Percentiles rank a stretch among this genome's conserved stretches.
phyloP scores from a whole-genome alignment of 2,113 vertebrate species.

The Dasyurus viverrinus region DNA sequence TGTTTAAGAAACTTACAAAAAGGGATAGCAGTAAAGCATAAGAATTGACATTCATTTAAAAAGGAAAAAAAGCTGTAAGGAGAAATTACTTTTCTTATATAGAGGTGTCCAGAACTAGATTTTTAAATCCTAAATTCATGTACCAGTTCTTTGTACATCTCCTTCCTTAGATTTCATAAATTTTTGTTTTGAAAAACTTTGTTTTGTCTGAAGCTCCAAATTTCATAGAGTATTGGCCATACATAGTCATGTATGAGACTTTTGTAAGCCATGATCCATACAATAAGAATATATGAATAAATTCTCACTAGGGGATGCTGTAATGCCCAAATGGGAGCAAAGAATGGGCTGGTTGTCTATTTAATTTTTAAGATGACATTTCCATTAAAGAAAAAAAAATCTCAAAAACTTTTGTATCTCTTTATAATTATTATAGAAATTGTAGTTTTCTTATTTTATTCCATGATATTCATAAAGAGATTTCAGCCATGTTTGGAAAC shows the following conservation, averaged over 20 bases:
- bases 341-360: not conserved
- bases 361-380: slow-evolving; percentile 25
- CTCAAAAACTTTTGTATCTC: slow-evolving; percentile 29
- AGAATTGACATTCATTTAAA: slow-evolving; percentile 2
- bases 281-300: not conserved
- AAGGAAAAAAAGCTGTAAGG: not conserved
- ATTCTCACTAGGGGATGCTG: not conserved
- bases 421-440: not conserved
- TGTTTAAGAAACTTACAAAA: slow-evolving; percentile 33
- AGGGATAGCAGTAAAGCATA: not conserved
- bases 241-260: not conserved
- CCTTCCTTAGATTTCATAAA: not conserved
- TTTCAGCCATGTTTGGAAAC: not conserved
- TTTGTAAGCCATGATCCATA: not conserved
- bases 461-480: not conserved
- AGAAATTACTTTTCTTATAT: not conserved
- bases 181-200: too few relatives aligned
- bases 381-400: not conserved
- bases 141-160: not conserved
- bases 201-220: not conserved
- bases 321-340: not conserved
- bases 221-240: not conserved
- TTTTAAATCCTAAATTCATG: not conserved
- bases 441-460: not conserved
- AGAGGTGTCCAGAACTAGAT: not conserved